These are phyloP conservation scores for Agrochola litura DNA, from an alignment of 2,888 invertebrate species.

Conservation along the genomic window DNA sequence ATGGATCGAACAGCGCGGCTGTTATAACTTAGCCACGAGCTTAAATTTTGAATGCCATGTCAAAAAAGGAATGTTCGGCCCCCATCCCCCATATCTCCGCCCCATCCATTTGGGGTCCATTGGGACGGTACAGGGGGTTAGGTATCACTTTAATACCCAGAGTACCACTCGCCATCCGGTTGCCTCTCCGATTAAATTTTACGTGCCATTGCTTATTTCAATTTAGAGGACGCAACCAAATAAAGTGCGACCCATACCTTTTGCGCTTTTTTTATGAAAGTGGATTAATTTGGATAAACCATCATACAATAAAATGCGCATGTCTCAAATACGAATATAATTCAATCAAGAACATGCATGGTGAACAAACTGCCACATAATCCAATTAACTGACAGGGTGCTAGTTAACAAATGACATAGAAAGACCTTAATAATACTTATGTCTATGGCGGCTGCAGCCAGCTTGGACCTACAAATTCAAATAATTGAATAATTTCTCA, in stretches of 20 bases:
- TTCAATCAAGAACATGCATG: conserved; percentile 9
- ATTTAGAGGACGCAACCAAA: not conserved
- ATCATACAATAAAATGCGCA: conserved; percentile 32
- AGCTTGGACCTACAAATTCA: not conserved
- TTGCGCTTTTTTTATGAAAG: not conserved
- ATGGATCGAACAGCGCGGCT: too few species aligned
- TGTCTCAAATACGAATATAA: conserved; percentile 18
- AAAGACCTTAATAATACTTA: conserved; percentile 16
- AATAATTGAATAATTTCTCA: not conserved
- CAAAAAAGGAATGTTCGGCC: too few species aligned
- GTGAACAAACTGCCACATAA: conserved; percentile 27
- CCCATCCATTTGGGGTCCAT: too few species aligned
- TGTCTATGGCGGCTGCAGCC: conserved; percentile 9
- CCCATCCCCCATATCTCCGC: too few species aligned
- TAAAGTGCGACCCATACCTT: not conserved
- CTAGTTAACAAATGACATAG: conserved; percentile 14
- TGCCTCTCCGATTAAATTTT: too few species aligned
- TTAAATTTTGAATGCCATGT: too few species aligned
- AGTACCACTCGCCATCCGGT: too few species aligned
- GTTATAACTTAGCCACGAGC: too few species aligned
- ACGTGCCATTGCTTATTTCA: not conserved
- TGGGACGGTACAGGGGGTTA: too few species aligned
- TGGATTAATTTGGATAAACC: not conserved
- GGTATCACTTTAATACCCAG: too few species aligned
- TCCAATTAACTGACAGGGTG: conserved; percentile 18